Evolutionary conservation across 2,113 vertebrate genomes (phyloP).

Genomic region (Ictidomys tridecemlineatus): DNA sequence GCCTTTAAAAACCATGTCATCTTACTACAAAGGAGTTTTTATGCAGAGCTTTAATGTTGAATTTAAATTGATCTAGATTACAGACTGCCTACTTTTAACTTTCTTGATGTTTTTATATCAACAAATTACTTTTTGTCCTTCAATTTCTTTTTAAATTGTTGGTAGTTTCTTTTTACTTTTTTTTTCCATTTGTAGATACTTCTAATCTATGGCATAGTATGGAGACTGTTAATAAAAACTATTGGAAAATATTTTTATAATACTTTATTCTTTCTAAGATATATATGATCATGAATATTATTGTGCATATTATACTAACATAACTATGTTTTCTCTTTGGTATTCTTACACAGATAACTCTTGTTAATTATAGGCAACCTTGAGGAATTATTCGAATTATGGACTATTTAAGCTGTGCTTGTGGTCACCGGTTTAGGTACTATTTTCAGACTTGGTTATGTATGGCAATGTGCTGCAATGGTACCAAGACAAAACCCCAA

Average conservation of each 20-base stretch:
- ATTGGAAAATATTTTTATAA: background rate
- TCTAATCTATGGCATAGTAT: background rate
- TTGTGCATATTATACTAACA: background rate
- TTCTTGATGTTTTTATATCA: slow-evolving; percentile 65
- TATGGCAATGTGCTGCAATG: background rate
- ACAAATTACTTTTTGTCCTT: slow-evolving; percentile 42
- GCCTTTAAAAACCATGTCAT: slow-evolving; percentile 46
- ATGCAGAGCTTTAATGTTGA: slow-evolving; percentile 68
- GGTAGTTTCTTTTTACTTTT: background rate
- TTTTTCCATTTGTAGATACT: slow-evolving; percentile 46
- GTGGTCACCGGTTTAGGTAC: background rate
- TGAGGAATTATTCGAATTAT: slow-evolving; percentile 10
- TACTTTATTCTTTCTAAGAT: background rate
- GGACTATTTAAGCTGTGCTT: background rate
- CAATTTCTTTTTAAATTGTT: slow-evolving; percentile 54
- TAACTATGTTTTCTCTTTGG: slow-evolving; percentile 15
- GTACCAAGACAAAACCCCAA: background rate
- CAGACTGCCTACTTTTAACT: slow-evolving; percentile 54
- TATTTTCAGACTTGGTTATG: background rate
- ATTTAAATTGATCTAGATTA: slow-evolving; percentile 65
- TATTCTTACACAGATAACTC: background rate
- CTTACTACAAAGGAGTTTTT: slow-evolving; percentile 72
- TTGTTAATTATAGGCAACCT: slow-evolving; percentile 23
- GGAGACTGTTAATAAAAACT: background rate
- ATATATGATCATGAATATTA: background rate